Evolutionary conservation across 2,888 invertebrate species (phyloP).

Genomic region (Phalangium opilio): DNA sequence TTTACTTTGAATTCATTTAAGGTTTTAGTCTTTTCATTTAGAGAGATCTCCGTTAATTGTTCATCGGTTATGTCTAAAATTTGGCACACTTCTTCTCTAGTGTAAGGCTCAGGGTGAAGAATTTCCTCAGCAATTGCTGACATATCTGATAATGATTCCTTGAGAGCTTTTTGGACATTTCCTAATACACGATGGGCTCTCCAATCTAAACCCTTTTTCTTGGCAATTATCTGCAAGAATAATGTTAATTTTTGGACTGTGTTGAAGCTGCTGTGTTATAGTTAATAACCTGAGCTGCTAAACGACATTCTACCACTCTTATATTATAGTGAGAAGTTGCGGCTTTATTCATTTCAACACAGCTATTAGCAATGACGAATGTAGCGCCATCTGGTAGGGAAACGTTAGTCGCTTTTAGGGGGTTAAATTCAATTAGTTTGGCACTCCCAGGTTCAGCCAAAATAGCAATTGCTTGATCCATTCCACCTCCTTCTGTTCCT

Average conservation of each 20-base stretch:
- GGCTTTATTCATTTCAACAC: conserved; percentile 72
- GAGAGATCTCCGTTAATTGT: conserved; percentile 47
- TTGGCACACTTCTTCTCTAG: conserved; percentile 45
- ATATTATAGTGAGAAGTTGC: conserved; percentile 76
- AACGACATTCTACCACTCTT: conserved; percentile 82
- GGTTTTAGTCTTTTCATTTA: conserved; percentile 47
- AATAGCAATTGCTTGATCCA: conserved; percentile 98
- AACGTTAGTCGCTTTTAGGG: conserved; percentile 60
- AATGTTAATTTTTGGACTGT: not conserved
- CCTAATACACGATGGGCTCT: conserved; percentile 47
- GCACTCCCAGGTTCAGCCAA: conserved; percentile 62
- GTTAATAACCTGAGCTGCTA: conserved; percentile 44
- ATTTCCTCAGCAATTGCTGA: conserved; percentile 45
- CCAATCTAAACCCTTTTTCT: conserved; percentile 42
- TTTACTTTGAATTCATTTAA: conserved; percentile 40
- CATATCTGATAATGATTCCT: conserved; percentile 50
- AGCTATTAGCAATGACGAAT: conserved; percentile 86
- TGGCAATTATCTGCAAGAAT: conserved; percentile 15
- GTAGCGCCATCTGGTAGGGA: conserved; percentile 60
- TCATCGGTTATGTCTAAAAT: conserved; percentile 34
- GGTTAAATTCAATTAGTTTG: conserved; percentile 85
- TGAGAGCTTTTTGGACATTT: conserved; percentile 53
- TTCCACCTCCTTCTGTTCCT: conserved; percentile 96
- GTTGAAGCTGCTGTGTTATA: not conserved
- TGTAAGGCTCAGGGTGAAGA: conserved; percentile 50